Conservation (phyloP, 2,888 invertebrate genomes). For the Philereme transversata region DNA sequence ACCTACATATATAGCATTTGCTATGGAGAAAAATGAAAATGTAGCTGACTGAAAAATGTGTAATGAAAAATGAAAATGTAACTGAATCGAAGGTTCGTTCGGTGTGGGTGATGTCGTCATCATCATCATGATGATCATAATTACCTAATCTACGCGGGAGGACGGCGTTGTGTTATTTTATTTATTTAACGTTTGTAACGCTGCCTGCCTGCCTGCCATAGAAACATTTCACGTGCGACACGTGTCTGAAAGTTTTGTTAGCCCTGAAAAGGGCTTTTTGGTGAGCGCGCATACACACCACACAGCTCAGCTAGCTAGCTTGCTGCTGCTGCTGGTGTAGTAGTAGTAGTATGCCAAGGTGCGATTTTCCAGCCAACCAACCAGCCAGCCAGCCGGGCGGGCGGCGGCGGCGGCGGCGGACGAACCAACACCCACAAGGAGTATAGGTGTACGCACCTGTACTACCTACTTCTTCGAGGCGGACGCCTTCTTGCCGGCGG, state of each 20-base stretch:
- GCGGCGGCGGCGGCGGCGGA: not conserved
- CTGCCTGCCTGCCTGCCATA: not conserved
- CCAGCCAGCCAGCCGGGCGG: too few species aligned
- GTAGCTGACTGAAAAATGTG: too few species aligned
- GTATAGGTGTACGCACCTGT: not conserved
- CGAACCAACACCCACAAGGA: not conserved
- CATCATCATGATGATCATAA: too few species aligned
- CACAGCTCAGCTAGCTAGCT: too few species aligned
- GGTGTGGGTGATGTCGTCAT: too few species aligned
- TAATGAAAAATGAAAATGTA: too few species aligned
- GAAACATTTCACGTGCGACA: not conserved
- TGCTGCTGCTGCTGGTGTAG: not conserved
- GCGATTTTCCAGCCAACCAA: not conserved
- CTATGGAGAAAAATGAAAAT: too few species aligned
- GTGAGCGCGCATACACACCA: not conserved
- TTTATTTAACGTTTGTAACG: not conserved
- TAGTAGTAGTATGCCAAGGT: not conserved
- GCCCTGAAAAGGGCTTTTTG: conserved; percentile 54
- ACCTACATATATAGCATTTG: too few species aligned
- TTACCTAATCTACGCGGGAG: too few species aligned
- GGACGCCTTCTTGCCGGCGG: conserved; percentile 50
- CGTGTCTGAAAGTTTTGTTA: not conserved
- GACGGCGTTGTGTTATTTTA: too few species aligned
- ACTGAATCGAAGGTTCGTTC: too few species aligned
- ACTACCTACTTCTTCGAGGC: conserved; percentile 42